Conservation (phyloP, 2,113 vertebrate species). For the Prolemur simus region DNA sequence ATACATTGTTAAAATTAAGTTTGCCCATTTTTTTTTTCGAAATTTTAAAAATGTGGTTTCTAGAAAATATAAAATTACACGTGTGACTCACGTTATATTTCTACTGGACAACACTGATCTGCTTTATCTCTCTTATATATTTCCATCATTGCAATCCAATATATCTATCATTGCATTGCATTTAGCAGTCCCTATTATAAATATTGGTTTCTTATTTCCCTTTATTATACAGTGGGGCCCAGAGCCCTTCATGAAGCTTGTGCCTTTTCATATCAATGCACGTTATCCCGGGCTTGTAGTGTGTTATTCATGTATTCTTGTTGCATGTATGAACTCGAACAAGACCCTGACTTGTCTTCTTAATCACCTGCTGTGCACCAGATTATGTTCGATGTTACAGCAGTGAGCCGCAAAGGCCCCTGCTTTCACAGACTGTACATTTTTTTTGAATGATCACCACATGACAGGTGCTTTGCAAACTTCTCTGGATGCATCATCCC, state of each 20-base stretch:
- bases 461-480: background rate
- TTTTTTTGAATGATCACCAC: background rate
- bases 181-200: background rate
- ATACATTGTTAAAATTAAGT: background rate
- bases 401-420: background rate
- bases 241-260: background rate
- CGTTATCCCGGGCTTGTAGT: background rate
- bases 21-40: background rate
- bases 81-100: background rate
- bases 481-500: background rate
- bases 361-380: background rate
- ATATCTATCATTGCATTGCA: too few relatives aligned
- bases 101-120: background rate
- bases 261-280: fast-evolving
- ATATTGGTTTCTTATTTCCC: background rate
- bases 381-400: background rate
- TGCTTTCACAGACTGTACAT: background rate
- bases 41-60: background rate
- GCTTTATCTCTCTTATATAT: background rate
- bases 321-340: background rate
- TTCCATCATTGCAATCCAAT: too few relatives aligned
- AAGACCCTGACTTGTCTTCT: background rate
- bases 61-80: background rate
- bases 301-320: background rate
- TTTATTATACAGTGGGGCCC: background rate